A percentile compares a stretch with the other conserved stretches of the same genome.
These are phyloP conservation scores for Dromococcyx pavoninus DNA, from an alignment of 2,797 vertebrate species.

Conservation along the genomic window DNA sequence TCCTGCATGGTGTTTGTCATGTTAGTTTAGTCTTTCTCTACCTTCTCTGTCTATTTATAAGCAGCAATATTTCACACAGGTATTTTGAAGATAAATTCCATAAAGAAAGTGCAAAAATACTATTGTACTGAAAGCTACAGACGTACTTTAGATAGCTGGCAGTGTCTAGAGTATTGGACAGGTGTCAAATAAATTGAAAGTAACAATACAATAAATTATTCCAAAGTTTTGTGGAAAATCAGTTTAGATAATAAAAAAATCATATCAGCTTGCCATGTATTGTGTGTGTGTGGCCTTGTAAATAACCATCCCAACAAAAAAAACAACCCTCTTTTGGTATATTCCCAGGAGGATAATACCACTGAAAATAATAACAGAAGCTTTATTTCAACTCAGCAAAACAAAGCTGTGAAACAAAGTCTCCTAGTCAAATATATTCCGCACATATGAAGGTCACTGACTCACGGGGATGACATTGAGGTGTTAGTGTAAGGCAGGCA, in stretches of 20 bases:
- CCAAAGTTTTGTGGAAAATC: neutral
- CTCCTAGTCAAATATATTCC: neutral
- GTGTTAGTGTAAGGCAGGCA: neutral
- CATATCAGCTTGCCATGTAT: neutral
- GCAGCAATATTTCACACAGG: neutral
- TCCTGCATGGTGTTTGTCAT: neutral
- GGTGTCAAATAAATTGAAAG: slow-evolving; percentile 10
- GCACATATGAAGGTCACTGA: neutral
- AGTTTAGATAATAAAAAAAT: neutral
- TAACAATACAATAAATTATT: neutral
- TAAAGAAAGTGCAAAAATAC: neutral
- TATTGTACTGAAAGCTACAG: neutral
- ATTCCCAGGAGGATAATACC: neutral
- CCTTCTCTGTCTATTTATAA: neutral
- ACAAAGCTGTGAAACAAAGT: neutral
- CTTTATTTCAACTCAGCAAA: neutral
- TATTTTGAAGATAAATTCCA: neutral
- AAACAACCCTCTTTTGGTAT: neutral
- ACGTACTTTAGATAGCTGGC: neutral
- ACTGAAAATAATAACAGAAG: neutral
- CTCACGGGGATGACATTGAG: neutral
- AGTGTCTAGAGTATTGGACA: neutral
- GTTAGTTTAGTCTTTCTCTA: neutral
- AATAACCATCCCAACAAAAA: neutral
- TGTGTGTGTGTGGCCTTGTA: neutral